Conservation (phyloP, 2,797 vertebrate species). For the Euthynnus affinis region DNA sequence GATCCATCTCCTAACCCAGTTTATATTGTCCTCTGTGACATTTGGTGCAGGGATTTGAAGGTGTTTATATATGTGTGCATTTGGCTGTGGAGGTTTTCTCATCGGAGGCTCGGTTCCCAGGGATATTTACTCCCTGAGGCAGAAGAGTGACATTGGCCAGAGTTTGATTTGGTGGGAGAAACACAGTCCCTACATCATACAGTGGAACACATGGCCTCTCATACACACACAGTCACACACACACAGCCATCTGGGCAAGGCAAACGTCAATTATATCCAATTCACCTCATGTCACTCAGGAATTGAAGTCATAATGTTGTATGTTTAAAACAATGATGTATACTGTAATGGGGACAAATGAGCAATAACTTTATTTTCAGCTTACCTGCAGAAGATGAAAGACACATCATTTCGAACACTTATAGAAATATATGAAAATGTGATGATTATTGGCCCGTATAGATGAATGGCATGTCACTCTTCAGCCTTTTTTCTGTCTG, state of each 20-base stretch:
- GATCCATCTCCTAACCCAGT: neutral
- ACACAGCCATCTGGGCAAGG: conserved; percentile 67
- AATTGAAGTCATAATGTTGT: conserved; percentile 48
- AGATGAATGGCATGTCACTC: conserved; percentile 26
- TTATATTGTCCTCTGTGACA: neutral
- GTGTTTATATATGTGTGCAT: conserved; percentile 10
- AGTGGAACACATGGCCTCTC: conserved; percentile 75
- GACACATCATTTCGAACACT: conserved; percentile 11
- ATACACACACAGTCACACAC: conserved; percentile 14
- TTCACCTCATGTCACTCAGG: conserved; percentile 68
- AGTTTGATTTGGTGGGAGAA: conserved; percentile 78
- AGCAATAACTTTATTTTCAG: conserved; percentile 40
- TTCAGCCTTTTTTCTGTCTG: neutral
- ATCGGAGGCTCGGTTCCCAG: conserved; percentile 81
- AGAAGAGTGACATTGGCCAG: conserved; percentile 83
- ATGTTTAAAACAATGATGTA: conserved; percentile 47
- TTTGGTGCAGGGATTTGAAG: conserved; percentile 12
- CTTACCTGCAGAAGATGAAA: conserved; percentile 43
- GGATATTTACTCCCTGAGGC: conserved; percentile 79
- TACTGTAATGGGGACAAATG: conserved; percentile 36
- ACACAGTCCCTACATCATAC: conserved; percentile 75
- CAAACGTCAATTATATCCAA: conserved; percentile 73
- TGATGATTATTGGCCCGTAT: conserved; percentile 4
- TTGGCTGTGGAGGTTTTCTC: conserved; percentile 50
- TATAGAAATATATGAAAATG: conserved; percentile 31